Evolutionary conservation across 1,140 invertebrate genomes (phyloP).

Genomic region (Drosophila kanapiae): DNA sequence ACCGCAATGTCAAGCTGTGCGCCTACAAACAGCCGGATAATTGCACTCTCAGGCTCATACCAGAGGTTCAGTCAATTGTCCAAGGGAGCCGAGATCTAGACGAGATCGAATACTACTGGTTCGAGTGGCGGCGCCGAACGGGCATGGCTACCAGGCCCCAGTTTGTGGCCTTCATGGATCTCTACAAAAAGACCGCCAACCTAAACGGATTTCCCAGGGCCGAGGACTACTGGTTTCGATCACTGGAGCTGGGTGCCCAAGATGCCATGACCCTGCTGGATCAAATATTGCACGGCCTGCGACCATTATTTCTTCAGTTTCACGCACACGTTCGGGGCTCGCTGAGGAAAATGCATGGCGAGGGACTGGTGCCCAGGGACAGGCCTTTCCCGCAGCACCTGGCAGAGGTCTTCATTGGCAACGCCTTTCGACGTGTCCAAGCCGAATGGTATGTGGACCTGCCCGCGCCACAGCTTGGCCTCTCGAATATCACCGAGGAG

Average conservation of each 20-base stretch:
- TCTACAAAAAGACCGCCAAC: slow-evolving; percentile 71
- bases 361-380: slow-evolving; percentile 46
- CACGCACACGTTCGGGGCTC: slow-evolving; percentile 74
- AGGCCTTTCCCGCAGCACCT: slow-evolving; percentile 76
- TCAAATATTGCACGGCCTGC: slow-evolving; percentile 53
- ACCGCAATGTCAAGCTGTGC: slow-evolving; percentile 61
- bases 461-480: slow-evolving; percentile 40
- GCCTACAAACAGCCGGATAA: slow-evolving; percentile 58
- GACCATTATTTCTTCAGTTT: slow-evolving; percentile 74
- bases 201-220: slow-evolving; percentile 63
- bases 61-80: slow-evolving; percentile 67
- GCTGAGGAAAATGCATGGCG: slow-evolving; percentile 64
- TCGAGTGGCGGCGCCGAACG: slow-evolving; percentile 67
- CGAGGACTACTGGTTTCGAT: slow-evolving; percentile 75
- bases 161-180: slow-evolving; percentile 71
- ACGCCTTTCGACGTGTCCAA: slow-evolving; percentile 56
- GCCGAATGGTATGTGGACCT: slow-evolving; percentile 64
- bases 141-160: slow-evolving; percentile 51
- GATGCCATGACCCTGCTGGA: slow-evolving; percentile 49
- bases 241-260: slow-evolving; percentile 47
- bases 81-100: slow-evolving; percentile 55
- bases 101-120: slow-evolving; percentile 82
- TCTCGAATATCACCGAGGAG: slow-evolving; percentile 68
- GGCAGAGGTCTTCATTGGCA: slow-evolving; percentile 73
- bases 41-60: slow-evolving; percentile 67